These are phyloP conservation scores for Pterobdella sp. DNA, from an alignment of 2,888 invertebrate species.

Conservation along the genomic window DNA sequence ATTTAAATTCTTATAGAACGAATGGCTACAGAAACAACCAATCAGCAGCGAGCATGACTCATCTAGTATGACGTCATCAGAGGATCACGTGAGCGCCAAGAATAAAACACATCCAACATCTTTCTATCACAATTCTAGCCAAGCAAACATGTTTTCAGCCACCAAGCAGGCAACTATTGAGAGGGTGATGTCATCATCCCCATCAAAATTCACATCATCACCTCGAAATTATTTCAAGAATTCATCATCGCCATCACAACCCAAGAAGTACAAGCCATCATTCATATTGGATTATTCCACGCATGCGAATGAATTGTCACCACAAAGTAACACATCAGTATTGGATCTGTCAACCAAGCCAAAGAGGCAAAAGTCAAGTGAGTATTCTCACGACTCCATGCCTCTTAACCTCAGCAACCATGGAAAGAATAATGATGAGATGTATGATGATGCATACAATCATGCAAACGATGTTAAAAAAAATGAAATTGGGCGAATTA, in stretches of 20 bases:
- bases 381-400: background rate
- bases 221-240: no score
- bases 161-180: background rate
- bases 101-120: no score
- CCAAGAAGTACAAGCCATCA: constrained; percentile 1
- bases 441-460: background rate
- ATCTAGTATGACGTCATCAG: background rate
- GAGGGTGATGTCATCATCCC: no score
- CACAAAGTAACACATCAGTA: background rate
- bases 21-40: background rate
- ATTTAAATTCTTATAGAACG: no score
- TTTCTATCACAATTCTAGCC: no score
- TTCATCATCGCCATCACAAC: background rate
- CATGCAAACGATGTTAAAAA: background rate
- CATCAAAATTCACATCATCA: no score
- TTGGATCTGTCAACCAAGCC: background rate
- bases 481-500: no score
- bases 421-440: background rate
- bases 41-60: constrained; percentile 5
- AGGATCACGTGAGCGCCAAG: no score
- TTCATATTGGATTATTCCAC: background rate
- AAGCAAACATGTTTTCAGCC: no score
- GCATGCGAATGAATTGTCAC: background rate
- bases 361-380: background rate
- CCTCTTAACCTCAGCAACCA: constrained; percentile 13